Conservation (phyloP, 2,888 invertebrate genomes). For the Thysanoteuthis rhombus region DNA sequence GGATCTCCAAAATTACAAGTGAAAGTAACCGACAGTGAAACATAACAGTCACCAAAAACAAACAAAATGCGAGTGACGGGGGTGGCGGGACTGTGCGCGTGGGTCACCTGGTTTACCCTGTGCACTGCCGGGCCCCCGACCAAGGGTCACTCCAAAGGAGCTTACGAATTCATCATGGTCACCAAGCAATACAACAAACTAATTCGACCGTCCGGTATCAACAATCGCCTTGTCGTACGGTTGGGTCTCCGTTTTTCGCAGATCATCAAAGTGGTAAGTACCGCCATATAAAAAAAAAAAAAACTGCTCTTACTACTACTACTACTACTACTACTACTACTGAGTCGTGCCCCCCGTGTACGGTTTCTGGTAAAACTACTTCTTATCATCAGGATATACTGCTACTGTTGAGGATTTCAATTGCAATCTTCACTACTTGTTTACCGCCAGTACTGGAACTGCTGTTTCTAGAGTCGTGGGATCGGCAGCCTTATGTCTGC, state of each 20-base stretch:
- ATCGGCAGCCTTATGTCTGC: neutral
- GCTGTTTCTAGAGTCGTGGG: too few species aligned
- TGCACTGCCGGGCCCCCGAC: neutral
- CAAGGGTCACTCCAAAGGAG: slow-evolving; percentile 75
- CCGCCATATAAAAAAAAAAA: neutral
- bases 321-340: neutral
- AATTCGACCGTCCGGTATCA: slow-evolving; percentile 92
- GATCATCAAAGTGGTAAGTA: slow-evolving; percentile 94
- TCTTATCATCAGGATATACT: too few species aligned
- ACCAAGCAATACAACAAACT: slow-evolving; percentile 87
- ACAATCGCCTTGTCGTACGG: slow-evolving; percentile 87
- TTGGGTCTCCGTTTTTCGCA: slow-evolving; percentile 92
- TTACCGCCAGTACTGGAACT: neutral
- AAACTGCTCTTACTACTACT: neutral
- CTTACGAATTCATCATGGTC: slow-evolving; percentile 93
- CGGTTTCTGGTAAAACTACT: too few species aligned
- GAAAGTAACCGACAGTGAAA: neutral
- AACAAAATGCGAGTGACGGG: slow-evolving; percentile 12
- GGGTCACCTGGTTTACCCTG: neutral
- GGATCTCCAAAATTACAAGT: neutral
- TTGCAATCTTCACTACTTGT: neutral
- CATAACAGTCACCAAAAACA: neutral
- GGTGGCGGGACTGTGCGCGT: neutral
- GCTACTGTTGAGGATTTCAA: neutral
- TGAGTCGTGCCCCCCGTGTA: neutral